phyloP scores from a whole-genome alignment of 2,113 vertebrate species.

The Eolophus roseicapilla region DNA sequence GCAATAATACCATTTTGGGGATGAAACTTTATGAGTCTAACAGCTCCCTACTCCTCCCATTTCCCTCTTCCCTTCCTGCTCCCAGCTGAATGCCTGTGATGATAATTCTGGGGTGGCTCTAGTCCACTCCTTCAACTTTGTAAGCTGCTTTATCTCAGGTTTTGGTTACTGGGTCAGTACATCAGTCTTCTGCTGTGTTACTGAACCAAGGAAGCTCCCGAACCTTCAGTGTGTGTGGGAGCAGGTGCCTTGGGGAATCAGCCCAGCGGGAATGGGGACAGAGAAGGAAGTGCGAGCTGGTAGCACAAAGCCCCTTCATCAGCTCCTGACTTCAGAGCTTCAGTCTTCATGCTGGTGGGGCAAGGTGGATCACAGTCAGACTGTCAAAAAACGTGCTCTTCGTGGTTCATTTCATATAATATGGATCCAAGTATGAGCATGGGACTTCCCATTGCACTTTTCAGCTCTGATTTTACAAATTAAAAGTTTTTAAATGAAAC shows the following conservation, averaged over 20 bases:
- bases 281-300: neutral
- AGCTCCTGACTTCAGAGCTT: neutral
- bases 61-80: slow-evolving; percentile 12
- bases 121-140: neutral
- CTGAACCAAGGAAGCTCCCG: neutral
- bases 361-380: neutral
- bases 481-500: neutral
- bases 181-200: neutral
- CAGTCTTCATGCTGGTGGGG: neutral
- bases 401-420: neutral
- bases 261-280: neutral
- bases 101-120: neutral
- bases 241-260: neutral
- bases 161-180: neutral
- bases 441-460: neutral
- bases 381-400: neutral
- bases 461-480: neutral
- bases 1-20: neutral
- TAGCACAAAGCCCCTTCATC: neutral
- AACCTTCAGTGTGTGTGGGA: neutral
- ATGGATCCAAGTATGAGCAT: accelerated
- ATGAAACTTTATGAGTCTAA: neutral
- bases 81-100: neutral
- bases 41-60: neutral
- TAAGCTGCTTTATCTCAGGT: neutral